A percentile compares a stretch with the other conserved stretches of the same genome.
These are phyloP conservation scores for Tipula lateralis DNA, from an alignment of 2,888 invertebrate genomes.

Conservation along the genomic window DNA sequence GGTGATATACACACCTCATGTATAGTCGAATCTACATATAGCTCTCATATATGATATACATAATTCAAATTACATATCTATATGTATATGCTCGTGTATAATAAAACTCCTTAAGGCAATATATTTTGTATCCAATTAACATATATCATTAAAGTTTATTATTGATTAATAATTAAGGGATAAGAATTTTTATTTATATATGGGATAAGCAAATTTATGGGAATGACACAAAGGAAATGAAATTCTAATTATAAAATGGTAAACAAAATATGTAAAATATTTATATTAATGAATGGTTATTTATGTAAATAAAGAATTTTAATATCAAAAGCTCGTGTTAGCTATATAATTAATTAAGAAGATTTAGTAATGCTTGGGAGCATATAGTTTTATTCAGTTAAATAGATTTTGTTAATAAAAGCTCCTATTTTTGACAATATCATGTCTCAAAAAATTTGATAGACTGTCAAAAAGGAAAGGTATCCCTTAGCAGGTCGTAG, in stretches of 20 bases:
- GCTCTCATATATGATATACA: not conserved
- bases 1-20: not conserved
- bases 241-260: not conserved
- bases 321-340: not conserved
- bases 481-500: too few species aligned
- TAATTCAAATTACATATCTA: conserved; percentile 12
- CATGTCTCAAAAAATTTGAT: too few species aligned
- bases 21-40: not conserved
- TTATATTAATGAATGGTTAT: not conserved
- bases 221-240: not conserved
- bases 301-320: not conserved
- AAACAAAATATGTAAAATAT: not conserved
- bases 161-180: not conserved
- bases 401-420: too few species aligned
- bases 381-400: too few species aligned
- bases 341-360: not conserved
- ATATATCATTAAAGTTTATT: not conserved
- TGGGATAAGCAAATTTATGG: not conserved
- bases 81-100: not conserved
- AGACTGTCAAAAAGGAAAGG: too few species aligned
- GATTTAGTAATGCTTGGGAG: too few species aligned
- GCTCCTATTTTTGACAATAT: too few species aligned
- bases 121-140: conserved; percentile 3
- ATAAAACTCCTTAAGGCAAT: not conserved
- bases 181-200: not conserved